Evolutionary conservation across 2,113 vertebrate genomes (phyloP).

Genomic region (Shinisaurus crocodilurus): DNA sequence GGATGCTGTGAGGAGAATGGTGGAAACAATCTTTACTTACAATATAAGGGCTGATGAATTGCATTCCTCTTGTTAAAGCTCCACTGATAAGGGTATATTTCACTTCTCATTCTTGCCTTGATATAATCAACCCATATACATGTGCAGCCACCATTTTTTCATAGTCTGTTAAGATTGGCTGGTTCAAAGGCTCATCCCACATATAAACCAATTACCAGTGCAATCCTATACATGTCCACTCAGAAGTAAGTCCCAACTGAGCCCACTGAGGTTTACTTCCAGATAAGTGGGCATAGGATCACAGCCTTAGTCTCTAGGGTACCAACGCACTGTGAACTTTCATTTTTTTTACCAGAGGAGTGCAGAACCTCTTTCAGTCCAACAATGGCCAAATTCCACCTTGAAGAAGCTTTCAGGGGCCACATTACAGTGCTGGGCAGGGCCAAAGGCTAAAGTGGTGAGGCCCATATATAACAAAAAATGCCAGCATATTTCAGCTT

Average conservation of each 20-base stretch:
- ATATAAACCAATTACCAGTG: neutral
- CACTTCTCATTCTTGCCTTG: neutral
- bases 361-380: too few species aligned
- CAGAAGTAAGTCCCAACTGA: neutral
- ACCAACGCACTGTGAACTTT: too few species aligned
- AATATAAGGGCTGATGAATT: neutral
- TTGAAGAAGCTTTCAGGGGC: too few species aligned
- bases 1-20: neutral
- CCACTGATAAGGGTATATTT: neutral
- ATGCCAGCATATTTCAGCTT: too few species aligned
- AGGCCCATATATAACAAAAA: too few species aligned
- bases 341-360: too few species aligned
- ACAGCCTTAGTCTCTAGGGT: neutral
- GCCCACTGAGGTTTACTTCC: neutral
- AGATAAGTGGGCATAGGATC: neutral
- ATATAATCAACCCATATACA: neutral
- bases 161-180: neutral
- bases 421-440: too few species aligned
- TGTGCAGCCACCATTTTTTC: neutral
- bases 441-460: too few species aligned
- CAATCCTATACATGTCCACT: neutral
- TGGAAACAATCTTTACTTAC: neutral
- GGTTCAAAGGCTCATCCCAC: too few species aligned
- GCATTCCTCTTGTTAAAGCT: neutral
- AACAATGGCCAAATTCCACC: too few species aligned